Percentiles rank a stretch among this genome's conserved stretches.
These are phyloP conservation scores for Tyria jacobaeae DNA, from an alignment of 2,888 invertebrate species.

Conservation along the genomic window DNA sequence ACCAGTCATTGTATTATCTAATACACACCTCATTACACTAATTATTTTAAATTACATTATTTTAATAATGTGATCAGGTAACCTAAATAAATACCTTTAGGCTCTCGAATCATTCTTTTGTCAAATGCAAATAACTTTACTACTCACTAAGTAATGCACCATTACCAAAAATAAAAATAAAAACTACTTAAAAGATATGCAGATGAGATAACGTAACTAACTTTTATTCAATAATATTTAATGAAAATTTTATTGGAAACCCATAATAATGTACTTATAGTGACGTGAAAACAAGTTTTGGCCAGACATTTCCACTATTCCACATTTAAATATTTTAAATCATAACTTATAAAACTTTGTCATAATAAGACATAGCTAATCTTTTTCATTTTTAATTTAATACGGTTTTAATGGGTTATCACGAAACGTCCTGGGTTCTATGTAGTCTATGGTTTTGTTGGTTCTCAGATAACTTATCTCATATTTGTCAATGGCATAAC, in stretches of 20 bases:
- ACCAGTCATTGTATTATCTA: conserved; percentile 6
- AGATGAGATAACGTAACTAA: not conserved
- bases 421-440: conserved; percentile 9
- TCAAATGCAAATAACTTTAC: not conserved
- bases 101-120: not conserved
- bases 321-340: too few relatives aligned
- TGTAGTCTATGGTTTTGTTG: conserved; percentile 19
- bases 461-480: conserved; percentile 23
- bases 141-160: not conserved
- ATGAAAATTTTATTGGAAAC: not conserved
- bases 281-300: not conserved
- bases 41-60: not conserved
- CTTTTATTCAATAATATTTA: not conserved
- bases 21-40: not conserved
- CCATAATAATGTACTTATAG: not conserved
- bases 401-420: conserved; percentile 1
- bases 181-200: not conserved
- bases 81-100: too few relatives aligned
- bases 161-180: not conserved
- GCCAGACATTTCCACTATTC: not conserved
- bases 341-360: not conserved
- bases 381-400: not conserved
- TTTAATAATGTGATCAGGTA: not conserved
- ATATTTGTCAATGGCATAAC: conserved; percentile 17
- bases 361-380: not conserved